These are phyloP conservation scores for Microctonus hyperodae DNA, from an alignment of 2,888 invertebrate species.

Conservation along the genomic window DNA sequence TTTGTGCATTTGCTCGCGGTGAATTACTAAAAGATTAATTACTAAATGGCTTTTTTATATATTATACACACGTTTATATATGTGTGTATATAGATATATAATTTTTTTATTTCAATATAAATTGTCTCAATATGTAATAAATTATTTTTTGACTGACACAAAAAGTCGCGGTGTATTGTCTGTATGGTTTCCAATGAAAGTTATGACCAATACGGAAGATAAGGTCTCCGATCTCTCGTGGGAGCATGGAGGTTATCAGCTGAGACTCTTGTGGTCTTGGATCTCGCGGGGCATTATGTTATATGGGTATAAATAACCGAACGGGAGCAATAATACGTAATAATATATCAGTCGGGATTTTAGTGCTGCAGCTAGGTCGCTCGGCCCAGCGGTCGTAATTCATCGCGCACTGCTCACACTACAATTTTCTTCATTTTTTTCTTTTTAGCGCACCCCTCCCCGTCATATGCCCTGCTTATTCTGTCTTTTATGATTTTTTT, in stretches of 20 bases:
- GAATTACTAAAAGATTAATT: background rate
- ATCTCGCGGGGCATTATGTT: conserved; percentile 62
- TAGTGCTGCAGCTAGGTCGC: conserved; percentile 59
- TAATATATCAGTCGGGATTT: conserved; percentile 65
- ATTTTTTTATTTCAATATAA: conserved; percentile 8
- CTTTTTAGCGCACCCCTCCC: conserved; percentile 1
- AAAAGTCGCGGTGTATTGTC: conserved; percentile 29
- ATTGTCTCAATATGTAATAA: conserved; percentile 20
- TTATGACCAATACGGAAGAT: conserved; percentile 61
- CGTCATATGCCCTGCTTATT: conserved; percentile 12
- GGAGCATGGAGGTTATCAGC: conserved; percentile 41
- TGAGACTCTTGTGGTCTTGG: conserved; percentile 51
- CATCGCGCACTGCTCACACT: conserved; percentile 54
- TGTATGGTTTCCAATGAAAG: conserved; percentile 52
- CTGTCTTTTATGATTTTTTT: background rate
- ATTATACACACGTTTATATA: too few relatives aligned
- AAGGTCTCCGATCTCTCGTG: conserved; percentile 56
- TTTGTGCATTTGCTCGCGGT: background rate
- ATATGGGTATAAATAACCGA: conserved; percentile 64
- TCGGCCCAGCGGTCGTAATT: conserved; percentile 62
- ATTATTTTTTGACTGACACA: conserved; percentile 38
- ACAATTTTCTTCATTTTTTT: conserved; percentile 23
- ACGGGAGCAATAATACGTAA: conserved; percentile 64
- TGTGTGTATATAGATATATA: background rate
- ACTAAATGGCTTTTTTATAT: background rate